Base-by-base conservation (phyloP, 2,797 vertebrate species). In the Chanos chanos region DNA sequence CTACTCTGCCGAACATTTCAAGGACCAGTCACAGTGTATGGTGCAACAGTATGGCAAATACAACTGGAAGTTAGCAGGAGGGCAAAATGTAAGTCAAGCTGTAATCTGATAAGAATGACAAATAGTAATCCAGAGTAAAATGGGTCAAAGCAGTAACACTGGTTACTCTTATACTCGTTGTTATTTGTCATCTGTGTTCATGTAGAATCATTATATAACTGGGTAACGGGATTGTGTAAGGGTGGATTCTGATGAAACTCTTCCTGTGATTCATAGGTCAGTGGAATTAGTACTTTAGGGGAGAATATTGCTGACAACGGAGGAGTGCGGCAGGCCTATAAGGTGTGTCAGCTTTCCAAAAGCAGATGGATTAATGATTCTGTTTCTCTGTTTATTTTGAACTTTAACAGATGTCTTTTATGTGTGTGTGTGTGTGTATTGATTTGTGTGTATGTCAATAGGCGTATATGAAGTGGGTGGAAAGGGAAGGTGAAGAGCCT, bases 251-350 rank as follows among this genome's bases (percentile, higher is more conserved):
- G n/a, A n/a, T n/a, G n/a, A n/a, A n/a, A n/a, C n/a, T n/a, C n/a
- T n/a, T n/a, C n/a, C n/a, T n/a, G n/a, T 39, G 73, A 63, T 34
- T 64, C 74, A 9, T 81, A 99, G 96, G 89, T 98, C 71, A 98
- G 94, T 56, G 96, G 96, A 64, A 91, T 97, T 83, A 95, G 90
- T 85, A 98, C 96, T 0, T 79, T 98, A 8, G 95, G 96, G 77
- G 96, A 99, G 79, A 99, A 98, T 64, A 99, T 98, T 7, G 96
- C 96, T 0, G 96, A 99, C 81, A 98, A 98, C 0, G 96, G 95
- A 72, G 96, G 96, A 6, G 91, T 97, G 62, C 90, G 94, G 43
- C 96, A 98, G 82, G 95, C 96, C 0, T 97, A 93, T 28, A 96
- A 97, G 92, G 96, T 96, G 75, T 6, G 24, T 48, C 21, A 36